Conservation (phyloP, 2,888 invertebrate species). For the Zeuzera pyrina region DNA sequence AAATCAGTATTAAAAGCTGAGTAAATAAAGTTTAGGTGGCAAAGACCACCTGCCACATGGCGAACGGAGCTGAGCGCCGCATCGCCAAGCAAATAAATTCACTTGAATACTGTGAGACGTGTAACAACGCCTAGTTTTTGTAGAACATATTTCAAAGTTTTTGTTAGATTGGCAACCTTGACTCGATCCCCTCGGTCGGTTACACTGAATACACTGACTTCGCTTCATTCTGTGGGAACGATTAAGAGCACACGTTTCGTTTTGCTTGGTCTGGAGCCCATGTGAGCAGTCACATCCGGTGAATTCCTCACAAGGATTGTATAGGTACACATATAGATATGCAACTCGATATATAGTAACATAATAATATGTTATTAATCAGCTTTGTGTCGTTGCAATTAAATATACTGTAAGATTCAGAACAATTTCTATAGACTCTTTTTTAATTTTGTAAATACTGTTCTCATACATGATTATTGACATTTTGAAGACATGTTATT, state of each 20-base stretch:
- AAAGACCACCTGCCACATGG: slow-evolving; percentile 52
- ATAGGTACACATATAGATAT: too few species aligned
- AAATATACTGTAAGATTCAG: too few species aligned
- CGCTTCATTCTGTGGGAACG: slow-evolving; percentile 60
- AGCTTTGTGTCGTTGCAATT: too few species aligned
- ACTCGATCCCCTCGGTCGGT: slow-evolving; percentile 49
- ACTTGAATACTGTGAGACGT: slow-evolving; percentile 41
- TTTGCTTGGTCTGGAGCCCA: slow-evolving; percentile 60
- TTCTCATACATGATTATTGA: too few species aligned
- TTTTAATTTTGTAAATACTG: too few species aligned
- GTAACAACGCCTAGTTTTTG: slow-evolving; percentile 49
- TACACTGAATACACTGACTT: too few species aligned
- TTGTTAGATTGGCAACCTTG: slow-evolving; percentile 62
- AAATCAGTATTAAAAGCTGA: too few species aligned
- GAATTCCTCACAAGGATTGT: slow-evolving; percentile 34
- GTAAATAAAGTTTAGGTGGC: slow-evolving; percentile 44
- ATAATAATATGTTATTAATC: too few species aligned
- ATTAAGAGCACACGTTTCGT: slow-evolving; percentile 47
- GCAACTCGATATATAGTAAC: slow-evolving; percentile 25
- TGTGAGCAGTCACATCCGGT: slow-evolving; percentile 52
- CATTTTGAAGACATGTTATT: too few species aligned
- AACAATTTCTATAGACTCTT: too few species aligned
- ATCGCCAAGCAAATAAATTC: slow-evolving; percentile 42
- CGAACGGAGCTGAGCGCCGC: slow-evolving; percentile 28
- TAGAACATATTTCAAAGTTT: slow-evolving; percentile 36